Evolutionary conservation across 2,888 invertebrate species (phyloP).

Genomic region (Lycophotia porphyrea): DNA sequence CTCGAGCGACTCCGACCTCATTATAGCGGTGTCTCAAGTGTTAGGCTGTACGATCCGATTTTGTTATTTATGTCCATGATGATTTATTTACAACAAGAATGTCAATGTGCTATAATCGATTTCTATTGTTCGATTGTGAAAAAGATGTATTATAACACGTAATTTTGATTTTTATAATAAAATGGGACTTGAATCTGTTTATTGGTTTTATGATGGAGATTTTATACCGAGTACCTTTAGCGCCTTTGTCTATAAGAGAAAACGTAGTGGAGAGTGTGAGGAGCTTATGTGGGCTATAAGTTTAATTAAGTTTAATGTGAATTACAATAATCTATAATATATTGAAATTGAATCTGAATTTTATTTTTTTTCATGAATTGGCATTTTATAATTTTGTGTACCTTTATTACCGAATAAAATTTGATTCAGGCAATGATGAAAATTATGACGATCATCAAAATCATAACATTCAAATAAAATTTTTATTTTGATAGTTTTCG

Average conservation of each 20-base stretch:
- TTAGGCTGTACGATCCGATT: conserved; percentile 83
- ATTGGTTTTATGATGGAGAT: conserved; percentile 90
- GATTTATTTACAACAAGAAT: conserved; percentile 87
- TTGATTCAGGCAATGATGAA: conserved; percentile 34
- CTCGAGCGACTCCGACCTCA: conserved; percentile 68
- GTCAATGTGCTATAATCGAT: conserved; percentile 88
- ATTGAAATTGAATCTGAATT: conserved; percentile 90
- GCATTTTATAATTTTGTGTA: conserved; percentile 81
- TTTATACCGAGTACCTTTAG: conserved; percentile 90
- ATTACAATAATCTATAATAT: conserved; percentile 91
- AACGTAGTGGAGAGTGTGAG: conserved; percentile 86
- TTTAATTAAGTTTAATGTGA: conserved; percentile 90
- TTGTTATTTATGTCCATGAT: conserved; percentile 89
- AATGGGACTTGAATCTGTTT: conserved; percentile 91
- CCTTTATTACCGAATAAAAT: conserved; percentile 67
- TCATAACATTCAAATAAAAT: conserved; percentile 34
- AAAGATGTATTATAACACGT: conserved; percentile 90
- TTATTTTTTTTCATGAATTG: conserved; percentile 89
- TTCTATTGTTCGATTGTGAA: conserved; percentile 89
- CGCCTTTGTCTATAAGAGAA: conserved; percentile 87
- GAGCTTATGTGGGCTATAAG: conserved; percentile 90
- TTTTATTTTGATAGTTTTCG: conserved; percentile 14
- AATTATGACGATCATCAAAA: conserved; percentile 37
- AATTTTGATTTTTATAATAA: conserved; percentile 91
- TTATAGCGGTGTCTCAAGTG: conserved; percentile 71